A percentile compares a stretch with the other conserved stretches of the same genome.
phyloP scores from a whole-genome alignment of 2,797 vertebrate genomes.

The Pelochelys cantorii region DNA sequence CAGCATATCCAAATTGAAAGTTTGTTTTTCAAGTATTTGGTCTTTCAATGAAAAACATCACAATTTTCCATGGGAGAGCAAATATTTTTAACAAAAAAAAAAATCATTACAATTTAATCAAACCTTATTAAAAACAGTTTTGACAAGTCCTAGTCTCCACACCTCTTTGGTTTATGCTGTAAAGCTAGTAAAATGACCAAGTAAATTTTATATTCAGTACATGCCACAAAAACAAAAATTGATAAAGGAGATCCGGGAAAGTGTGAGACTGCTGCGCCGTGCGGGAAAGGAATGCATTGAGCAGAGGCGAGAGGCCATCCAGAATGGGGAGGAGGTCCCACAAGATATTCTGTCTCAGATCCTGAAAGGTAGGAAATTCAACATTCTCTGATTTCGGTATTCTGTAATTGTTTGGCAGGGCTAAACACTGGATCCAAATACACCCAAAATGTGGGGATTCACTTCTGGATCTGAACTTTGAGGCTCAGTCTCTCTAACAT shows the following conservation, averaged over 20 bases:
- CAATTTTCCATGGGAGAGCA: background rate
- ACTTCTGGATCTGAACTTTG: background rate
- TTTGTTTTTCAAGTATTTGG: background rate
- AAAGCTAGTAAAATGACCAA: conserved; percentile 24
- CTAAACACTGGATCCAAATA: background rate
- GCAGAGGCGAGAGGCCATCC: conserved; percentile 83
- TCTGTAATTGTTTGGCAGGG: background rate
- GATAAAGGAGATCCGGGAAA: conserved; percentile 82
- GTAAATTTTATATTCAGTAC: conserved; percentile 77
- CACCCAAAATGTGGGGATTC: background rate
- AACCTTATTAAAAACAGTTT: conserved; percentile 8
- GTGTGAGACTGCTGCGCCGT: conserved; percentile 83
- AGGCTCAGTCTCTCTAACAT: background rate
- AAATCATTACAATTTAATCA: background rate
- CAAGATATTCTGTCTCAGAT: conserved; percentile 92
- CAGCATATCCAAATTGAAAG: background rate
- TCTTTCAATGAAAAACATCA: background rate
- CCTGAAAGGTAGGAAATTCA: conserved; percentile 78
- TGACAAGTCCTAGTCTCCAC: background rate
- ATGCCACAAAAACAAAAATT: conserved; percentile 82
- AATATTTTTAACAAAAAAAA: background rate
- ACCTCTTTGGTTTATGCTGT: background rate
- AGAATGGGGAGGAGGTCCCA: conserved; percentile 82
- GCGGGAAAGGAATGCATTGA: conserved; percentile 88
- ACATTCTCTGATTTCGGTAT: background rate